These are phyloP conservation scores for Papilio gigon DNA, from an alignment of 2,888 invertebrate species.

Conservation along the genomic window DNA sequence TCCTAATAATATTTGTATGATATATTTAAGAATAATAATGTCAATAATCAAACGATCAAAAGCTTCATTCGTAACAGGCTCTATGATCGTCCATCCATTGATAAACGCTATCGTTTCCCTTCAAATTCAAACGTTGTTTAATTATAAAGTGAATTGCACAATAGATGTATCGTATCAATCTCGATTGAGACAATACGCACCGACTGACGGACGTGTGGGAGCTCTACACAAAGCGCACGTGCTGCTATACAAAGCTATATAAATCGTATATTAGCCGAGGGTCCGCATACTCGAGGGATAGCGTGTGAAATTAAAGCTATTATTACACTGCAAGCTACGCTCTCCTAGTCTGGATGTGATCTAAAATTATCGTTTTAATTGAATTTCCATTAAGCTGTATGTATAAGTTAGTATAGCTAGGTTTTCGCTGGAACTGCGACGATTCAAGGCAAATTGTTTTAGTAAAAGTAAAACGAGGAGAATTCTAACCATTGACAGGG, in stretches of 20 bases:
- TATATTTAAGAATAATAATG: background rate
- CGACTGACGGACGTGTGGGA: background rate
- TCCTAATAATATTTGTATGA: no score
- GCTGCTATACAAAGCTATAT: constrained; percentile 33
- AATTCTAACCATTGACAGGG: no score
- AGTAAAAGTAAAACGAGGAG: no score
- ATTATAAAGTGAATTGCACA: constrained; percentile 22
- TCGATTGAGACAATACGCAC: constrained; percentile 15
- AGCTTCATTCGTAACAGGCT: background rate
- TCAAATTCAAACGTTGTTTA: constrained; percentile 24
- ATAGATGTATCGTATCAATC: constrained; percentile 12
- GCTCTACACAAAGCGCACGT: constrained; percentile 27
- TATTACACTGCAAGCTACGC: constrained; percentile 52
- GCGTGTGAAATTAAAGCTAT: constrained; percentile 70
- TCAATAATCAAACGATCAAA: background rate
- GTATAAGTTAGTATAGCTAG: background rate
- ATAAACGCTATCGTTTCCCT: constrained; percentile 11
- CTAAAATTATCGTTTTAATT: constrained; percentile 43
- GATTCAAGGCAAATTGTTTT: no score
- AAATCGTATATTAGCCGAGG: constrained; percentile 49
- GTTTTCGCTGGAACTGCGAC: background rate
- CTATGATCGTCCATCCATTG: background rate
- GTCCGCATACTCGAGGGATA: constrained; percentile 52
- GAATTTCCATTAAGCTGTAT: constrained; percentile 12
- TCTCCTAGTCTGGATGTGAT: constrained; percentile 43